Base-by-base conservation (phyloP, 2,113 vertebrate species). In the Erythrolamprus reginae region DNA sequence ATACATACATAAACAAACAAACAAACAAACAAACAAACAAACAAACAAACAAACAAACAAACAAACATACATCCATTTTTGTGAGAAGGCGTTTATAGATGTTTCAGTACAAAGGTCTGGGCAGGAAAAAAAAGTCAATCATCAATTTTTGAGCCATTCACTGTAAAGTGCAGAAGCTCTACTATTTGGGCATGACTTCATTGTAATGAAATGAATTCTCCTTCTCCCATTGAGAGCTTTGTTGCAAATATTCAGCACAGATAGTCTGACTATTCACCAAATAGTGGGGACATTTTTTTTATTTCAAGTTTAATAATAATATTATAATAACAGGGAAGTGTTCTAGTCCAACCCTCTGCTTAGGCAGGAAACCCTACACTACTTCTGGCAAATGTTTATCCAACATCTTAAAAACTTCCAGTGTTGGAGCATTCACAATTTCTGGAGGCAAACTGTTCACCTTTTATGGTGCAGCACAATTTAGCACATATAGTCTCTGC, bases 61-160 rank as follows among this genome's bases (percentile, higher is more conserved):
- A n/a, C n/a, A n/a, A n/a, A n/a, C n/a, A n/a, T n/a, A n/a, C n/a
- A 55, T 51, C 88, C 89, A 52, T 65, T 38, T 45, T 86, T 94
- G 15, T 10, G 1, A 95, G 86, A 61, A 82, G 23, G 42, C 28
- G 90, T 84, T 93, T 93, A 52, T 82, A 82, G 9, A 58, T 82
- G 53, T 90, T 56, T 52, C 90, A 55, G 26, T 53, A 53, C 5
- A 10, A 38, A 48, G 42, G 13, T 87, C 38, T 83, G 42, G 7
- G 51, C 5, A 50, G 28, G n/a, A n/a, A n/a, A 19, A 10, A 47
- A 87, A n/a, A 17, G 90, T 50, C 45, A 77, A n/a, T 21, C 17
- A 9, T 26, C 45, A 47, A 28, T 83, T 86, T 89, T 65, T 92
- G n/a, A 77, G 70, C 61, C 5, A 51, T 55, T 50, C 86, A 5